phyloP scores from a whole-genome alignment of 2,797 vertebrate genomes.

The Eleutherodactylus coqui region DNA sequence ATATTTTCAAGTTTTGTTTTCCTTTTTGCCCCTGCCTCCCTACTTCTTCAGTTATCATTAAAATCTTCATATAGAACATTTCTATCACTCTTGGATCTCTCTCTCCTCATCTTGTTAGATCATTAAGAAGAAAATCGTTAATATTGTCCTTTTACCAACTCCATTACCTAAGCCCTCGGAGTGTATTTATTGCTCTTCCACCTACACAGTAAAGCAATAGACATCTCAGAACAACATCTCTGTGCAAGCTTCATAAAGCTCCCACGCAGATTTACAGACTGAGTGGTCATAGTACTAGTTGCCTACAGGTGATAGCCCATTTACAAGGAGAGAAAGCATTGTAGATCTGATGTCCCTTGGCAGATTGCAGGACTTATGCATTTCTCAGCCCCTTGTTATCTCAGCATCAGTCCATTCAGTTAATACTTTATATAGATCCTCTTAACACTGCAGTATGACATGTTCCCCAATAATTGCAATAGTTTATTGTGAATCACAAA shows the following conservation, averaged over 20 bases:
- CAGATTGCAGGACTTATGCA: constrained; percentile 11
- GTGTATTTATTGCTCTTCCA: constrained; percentile 46
- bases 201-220: constrained; percentile 34
- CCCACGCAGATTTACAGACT: constrained; percentile 39
- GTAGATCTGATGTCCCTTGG: neutral
- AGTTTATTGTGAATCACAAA: neutral
- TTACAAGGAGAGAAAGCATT: constrained; percentile 1
- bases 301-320: constrained; percentile 3
- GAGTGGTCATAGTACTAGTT: neutral
- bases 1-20: neutral
- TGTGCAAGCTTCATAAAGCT: constrained; percentile 1
- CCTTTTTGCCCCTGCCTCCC: neutral
- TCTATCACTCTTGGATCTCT: neutral
- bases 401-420: constrained; percentile 43
- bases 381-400: neutral
- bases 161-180: constrained; percentile 23
- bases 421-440: constrained; percentile 31
- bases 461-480: constrained; percentile 27
- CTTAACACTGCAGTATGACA: neutral
- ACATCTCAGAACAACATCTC: constrained; percentile 1
- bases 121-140: constrained; percentile 22
- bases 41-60: neutral
- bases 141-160: constrained; percentile 4
- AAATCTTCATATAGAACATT: neutral
- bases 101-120: neutral